Base-by-base conservation (phyloP, 2,113 vertebrate genomes). In the Sinocyclocheilus anophthalmus region DNA sequence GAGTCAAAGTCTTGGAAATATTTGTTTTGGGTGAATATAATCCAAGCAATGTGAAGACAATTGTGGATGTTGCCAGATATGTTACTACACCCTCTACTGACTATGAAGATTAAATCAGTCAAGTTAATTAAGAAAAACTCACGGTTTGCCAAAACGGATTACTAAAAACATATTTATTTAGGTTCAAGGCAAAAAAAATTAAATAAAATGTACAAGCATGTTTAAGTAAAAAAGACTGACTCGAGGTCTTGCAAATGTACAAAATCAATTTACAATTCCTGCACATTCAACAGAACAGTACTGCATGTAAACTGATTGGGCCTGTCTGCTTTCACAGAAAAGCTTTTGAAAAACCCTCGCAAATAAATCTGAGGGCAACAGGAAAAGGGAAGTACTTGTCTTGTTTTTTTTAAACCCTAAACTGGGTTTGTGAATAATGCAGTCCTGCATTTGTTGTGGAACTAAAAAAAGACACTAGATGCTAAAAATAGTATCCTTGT, bases 301-400 rank as follows among this genome's bases (percentile, higher is more conserved):
- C 82, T 87, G 76, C 76, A 87, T 84, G 57, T 77, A 82, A 76
- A 86, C 85, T 53, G 85, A 83, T 83, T 87, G 69, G 82, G 69
- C 82, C 26, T 75, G 12, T 57, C 82, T 84, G 85, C 50, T 30
- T 83, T 57, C 72, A 20, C 70, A 86, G 80, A 67, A 59, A 77
- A 77, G 80, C 85, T 69, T 86, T 77, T 24, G 20, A 86, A 53
- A 67, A 67, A 20, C 80, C 72, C 57, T 61, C 30, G 0, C 20
- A 26, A 33, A 37, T 20, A 33, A 22, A 53, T 73, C 30, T 39
- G 39, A 80, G 67, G 50, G 45, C 12, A 85, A 55, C 7, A 9
- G 65, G 11, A 24, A 53, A 24, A 63, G 8, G 14, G 48, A 30
- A 53, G 24, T 26, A 48, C 33, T 57, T 11, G 26, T 50, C 42